A percentile compares a stretch with the other conserved stretches of the same genome.
Evolutionary conservation across 1,140 invertebrate species (phyloP).

Genomic region (Phenacoccus solenopsis): DNA sequence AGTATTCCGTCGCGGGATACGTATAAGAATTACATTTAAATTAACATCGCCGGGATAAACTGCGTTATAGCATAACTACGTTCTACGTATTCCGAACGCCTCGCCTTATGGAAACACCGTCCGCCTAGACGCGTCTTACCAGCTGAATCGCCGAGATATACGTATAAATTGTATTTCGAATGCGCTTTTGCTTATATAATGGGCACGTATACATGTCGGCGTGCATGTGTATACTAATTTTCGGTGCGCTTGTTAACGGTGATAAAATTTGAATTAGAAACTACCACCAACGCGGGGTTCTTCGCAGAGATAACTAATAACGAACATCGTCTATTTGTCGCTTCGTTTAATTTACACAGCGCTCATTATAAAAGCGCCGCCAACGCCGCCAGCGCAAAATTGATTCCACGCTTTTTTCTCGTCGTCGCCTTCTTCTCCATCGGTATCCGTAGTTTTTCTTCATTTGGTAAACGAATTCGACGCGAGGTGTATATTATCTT

Average conservation of each 20-base stretch:
- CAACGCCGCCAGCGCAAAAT: not conserved
- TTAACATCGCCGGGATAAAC: no score
- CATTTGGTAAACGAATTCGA: no score
- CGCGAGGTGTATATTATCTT: no score
- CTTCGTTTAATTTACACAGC: not conserved
- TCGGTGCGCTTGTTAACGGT: not conserved
- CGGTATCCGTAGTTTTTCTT: no score
- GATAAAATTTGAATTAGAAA: not conserved
- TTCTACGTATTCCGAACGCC: no score
- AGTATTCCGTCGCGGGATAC: no score
- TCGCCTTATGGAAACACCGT: no score
- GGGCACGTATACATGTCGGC: not conserved
- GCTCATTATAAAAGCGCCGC: not conserved
- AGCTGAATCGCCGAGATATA: not conserved
- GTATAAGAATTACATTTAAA: no score
- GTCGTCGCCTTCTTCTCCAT: no score
- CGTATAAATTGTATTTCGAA: not conserved
- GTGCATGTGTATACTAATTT: not conserved
- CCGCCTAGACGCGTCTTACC: no score
- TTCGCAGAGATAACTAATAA: not conserved
- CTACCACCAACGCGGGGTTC: not conserved
- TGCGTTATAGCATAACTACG: no score
- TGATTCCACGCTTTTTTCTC: no score
- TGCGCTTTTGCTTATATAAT: not conserved
- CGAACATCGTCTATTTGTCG: not conserved